Evolutionary conservation across 1,140 invertebrate genomes (phyloP).

Genomic region (Drosophila trapezifrons): DNA sequence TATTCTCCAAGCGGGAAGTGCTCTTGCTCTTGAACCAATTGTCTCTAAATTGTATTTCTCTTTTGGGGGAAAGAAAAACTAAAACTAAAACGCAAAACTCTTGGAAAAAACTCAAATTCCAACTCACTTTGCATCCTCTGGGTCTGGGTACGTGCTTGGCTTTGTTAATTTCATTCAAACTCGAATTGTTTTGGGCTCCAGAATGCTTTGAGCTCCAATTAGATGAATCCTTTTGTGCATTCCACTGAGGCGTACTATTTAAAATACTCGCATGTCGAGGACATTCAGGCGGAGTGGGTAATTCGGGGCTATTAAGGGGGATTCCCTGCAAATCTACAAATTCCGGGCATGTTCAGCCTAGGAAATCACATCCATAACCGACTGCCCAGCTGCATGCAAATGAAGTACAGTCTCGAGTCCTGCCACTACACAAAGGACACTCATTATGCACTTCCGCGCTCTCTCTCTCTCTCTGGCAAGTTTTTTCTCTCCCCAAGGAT

Average conservation of each 20-base stretch:
- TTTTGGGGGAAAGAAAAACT: background rate
- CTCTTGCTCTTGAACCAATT: too few species aligned
- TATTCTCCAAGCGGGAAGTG: too few species aligned
- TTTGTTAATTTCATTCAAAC: background rate
- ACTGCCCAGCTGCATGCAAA: constrained; percentile 44
- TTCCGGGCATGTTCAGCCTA: background rate
- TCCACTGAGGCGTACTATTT: background rate
- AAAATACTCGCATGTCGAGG: background rate
- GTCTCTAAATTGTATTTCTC: background rate
- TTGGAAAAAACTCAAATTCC: background rate
- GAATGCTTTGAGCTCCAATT: constrained; percentile 15
- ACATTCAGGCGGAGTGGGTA: constrained; percentile 4
- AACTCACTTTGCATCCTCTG: background rate
- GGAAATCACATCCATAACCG: constrained; percentile 62
- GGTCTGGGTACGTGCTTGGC: background rate
- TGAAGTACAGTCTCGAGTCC: constrained; percentile 68
- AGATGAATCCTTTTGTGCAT: constrained; percentile 22
- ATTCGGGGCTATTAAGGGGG: constrained; percentile 17
- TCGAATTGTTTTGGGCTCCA: too few species aligned
- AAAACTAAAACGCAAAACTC: background rate
- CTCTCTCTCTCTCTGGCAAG: background rate
- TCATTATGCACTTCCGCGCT: constrained; percentile 67
- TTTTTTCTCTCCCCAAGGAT: constrained; percentile 26
- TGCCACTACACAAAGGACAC: constrained; percentile 65
- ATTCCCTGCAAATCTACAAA: too few species aligned